Evolutionary conservation across 2,113 vertebrate genomes (phyloP).

Genomic region (Bubalus kerabau): DNA sequence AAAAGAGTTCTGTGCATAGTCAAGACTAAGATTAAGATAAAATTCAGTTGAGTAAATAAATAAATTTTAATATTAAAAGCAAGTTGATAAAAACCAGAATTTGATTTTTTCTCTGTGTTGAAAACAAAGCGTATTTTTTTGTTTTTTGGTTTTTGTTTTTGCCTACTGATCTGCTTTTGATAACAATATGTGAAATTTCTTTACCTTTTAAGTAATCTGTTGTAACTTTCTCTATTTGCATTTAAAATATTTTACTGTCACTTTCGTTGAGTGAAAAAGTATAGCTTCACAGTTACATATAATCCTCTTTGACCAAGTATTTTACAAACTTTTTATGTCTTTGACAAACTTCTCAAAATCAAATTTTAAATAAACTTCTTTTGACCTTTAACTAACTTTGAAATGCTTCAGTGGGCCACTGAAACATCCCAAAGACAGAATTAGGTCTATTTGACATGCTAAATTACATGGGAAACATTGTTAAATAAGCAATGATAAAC

Average conservation of each 20-base stretch:
- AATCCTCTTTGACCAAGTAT: neutral
- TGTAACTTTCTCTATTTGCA: neutral
- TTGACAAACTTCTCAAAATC: neutral
- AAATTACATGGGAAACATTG: neutral
- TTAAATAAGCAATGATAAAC: neutral
- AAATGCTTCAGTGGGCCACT: neutral
- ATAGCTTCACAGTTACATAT: neutral
- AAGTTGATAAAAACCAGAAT: neutral
- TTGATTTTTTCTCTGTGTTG: neutral
- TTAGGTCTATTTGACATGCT: neutral
- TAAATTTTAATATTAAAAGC: neutral
- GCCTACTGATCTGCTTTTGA: neutral
- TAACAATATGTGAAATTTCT: neutral
- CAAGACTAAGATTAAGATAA: neutral
- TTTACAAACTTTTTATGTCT: neutral
- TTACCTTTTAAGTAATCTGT: neutral
- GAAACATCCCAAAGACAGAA: neutral
- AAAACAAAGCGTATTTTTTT: fast-evolving
- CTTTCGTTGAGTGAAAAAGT: neutral
- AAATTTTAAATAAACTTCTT: neutral
- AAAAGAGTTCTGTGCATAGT: neutral
- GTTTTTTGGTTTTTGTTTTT: neutral
- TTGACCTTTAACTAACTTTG: neutral
- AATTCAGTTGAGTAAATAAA: neutral
- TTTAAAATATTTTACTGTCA: neutral